Base-by-base conservation (phyloP, 1,140 invertebrate species). In the Chionoecetes opilio region DNA sequence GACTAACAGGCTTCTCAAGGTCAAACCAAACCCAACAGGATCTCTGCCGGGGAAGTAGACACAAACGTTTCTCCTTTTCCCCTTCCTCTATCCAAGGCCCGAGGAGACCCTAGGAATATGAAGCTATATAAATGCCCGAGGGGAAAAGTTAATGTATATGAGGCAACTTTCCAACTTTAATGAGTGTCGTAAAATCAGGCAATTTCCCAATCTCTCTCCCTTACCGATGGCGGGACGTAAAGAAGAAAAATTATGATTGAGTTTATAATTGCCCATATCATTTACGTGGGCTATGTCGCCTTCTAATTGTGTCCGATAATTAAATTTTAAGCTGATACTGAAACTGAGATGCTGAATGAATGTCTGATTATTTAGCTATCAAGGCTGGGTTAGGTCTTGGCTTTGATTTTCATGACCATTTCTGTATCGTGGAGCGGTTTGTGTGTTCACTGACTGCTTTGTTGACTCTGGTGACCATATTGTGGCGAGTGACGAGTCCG, bases 151-250 rank as follows among this genome's bases (percentile, higher is more conserved):
- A 75, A 21, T 75, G 63, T 75, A 75, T 75, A 75, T 26, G 63
- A 75, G 63, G 63, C 26, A 75, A 75, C 21, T 75, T 75, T 75
- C 11, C 63, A 5, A 75, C 63, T 75, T n/a, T 75, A 75, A 75
- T 75, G 63, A 75, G 63, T 75, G 63, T 75, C 63, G 63, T 75
- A 75, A 75, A 75, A 75, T 75, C 63, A 75, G 26, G 63, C 63
- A 75, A 75, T 75, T 75, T 75, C 63, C 63, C 63, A n/a, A 75
- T 75, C 63, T 75, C 63, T 75, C 63, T 75, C n/a, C 63, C 63
- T 75, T 75, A n/a, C 21, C 63, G 63, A 75, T 26, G 63, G 63
- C 63, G 63, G 46, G 46, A 75, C 11, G n/a, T 75, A 75, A 75
- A 75, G 63, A 75, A 75, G 63, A n/a, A 75, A 75, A 75, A 21